These are phyloP conservation scores for Drosophila meridiana DNA, from an alignment of 2,888 invertebrate genomes.

Conservation along the genomic window DNA sequence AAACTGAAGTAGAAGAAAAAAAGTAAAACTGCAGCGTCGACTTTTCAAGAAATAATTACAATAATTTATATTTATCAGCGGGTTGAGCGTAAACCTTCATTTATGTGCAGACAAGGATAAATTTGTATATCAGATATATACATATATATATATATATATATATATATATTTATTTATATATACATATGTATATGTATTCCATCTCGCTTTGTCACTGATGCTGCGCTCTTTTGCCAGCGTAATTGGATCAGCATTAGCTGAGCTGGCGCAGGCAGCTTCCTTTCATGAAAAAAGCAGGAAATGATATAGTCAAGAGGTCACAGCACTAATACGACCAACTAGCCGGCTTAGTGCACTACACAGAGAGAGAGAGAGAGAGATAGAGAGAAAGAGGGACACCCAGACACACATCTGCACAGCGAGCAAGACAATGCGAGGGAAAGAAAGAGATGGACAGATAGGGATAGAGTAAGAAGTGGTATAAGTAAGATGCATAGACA, in stretches of 20 bases:
- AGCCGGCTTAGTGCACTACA: conserved; percentile 51
- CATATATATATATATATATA: neutral
- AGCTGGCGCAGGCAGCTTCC: conserved; percentile 41
- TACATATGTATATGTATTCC: conserved; percentile 2
- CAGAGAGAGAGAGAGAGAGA: conserved; percentile 15
- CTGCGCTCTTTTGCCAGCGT: conserved; percentile 34
- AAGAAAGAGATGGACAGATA: neutral
- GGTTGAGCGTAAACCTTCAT: conserved; percentile 29
- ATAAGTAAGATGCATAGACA: conserved; percentile 24
- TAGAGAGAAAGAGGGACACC: neutral
- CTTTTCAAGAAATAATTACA: conserved; percentile 51
- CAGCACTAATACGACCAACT: conserved; percentile 64
- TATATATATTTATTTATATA: neutral
- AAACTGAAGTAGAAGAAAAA: neutral
- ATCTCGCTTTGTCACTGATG: conserved; percentile 21
- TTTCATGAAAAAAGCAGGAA: conserved; percentile 52
- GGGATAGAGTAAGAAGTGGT: conserved; percentile 17
- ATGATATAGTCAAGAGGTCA: conserved; percentile 79
- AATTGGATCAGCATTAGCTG: conserved; percentile 74
- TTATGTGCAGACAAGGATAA: conserved; percentile 4
- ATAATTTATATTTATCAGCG: conserved; percentile 48
- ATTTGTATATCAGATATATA: neutral
- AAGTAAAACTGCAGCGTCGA: conserved; percentile 27
- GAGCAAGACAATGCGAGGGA: conserved; percentile 18
- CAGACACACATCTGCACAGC: conserved; percentile 8